Evolutionary conservation across 2,113 vertebrate genomes (phyloP), one percentile per base, ranked within the genome.

Genomic region (Scolopax mira): DNA sequence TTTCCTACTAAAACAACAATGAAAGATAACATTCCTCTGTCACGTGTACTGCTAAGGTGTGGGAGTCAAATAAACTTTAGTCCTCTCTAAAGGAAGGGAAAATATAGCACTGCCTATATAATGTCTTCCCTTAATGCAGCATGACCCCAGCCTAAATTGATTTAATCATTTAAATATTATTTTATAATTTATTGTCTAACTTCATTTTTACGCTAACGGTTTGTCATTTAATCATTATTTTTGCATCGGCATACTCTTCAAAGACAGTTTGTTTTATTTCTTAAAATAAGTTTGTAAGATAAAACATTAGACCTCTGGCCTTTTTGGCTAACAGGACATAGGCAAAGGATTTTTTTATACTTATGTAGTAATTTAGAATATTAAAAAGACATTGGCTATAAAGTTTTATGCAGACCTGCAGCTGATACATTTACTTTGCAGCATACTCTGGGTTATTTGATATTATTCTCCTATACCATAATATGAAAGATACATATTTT

Each of bases 291-390:
- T 86, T 54, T 78, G 41, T 78, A n/a, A 79, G 28, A 71, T 39
- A 41, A 83, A 88, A 24, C 57, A 7, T 80, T 72, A 84, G 49
- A 71, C 73, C 75, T 85, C 72, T 74, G 77, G 30, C 70, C 77
- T 92, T 55, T 42, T 71, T 92, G 92, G 74, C 85, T 83, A 91
- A 71, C 37, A 85, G 64, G 44, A 95, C 82, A 88, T 4, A 72
- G 85, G 60, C 49, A 86, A 81, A 94, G 73, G 33, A 57, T 18
- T 86, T 90, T 96, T 95, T 88, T 78, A 88, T 66, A 75, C n/a
- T 91, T 89, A 88, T 12, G 18, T 77, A 65, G 58, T 84, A 79
- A 95, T 93, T 88, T 77, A 90, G 52, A 95, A 58, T 79, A 88
- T 82, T 92, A 92, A 84, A 91, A 96, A 85, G 54, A 35, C 49